Base-by-base conservation (phyloP, 2,797 vertebrate genomes). In the Alosa sapidissima region DNA sequence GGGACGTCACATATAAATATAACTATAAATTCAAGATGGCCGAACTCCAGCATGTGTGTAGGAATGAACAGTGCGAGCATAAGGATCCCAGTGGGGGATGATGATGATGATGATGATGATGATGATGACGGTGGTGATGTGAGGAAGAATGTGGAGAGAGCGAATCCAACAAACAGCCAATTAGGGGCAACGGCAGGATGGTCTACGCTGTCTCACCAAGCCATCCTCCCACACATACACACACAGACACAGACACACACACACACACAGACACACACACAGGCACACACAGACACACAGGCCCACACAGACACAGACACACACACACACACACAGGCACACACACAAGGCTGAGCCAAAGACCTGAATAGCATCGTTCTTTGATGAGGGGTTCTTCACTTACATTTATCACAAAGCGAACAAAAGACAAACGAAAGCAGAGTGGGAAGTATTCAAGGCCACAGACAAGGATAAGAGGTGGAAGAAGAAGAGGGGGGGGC, bases 271-370 rank as follows among this genome's bases (percentile, higher is more conserved):
- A 51, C 49, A 51, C 49, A 51, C 49, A 51, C 49, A 51, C 52
- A 55, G 14, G 2, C 11, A 55, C 13, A 13, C 52, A 16, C 52
- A 55, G 14, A 55, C 52, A 3, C n/a, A 6, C 8, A 24, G 47
- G 19, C 81, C 14, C 52, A 49, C 49, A 49, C 49, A 49, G 1
- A 51, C 10, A 28, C 19, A 84, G 13, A 84, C 24, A 45, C 19
- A 51, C 14, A n/a, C 16, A 51, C 3, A 28, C 9, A n/a, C 55
- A 82, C 72, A 72, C 84, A 28, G 54, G 82, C 45, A 84, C 81
- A 82, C 65, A 81, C 81, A 81, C 68, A 83, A 65, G 48, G 81
- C 84, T 48, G 55, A 85, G 52, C 82, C 49, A 82, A 68, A 84
- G 82, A 84, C 58, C 83, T 86, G 47, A 62, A 54, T 41, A 84